Base-by-base conservation (phyloP, 2,888 invertebrate species). In the Eupeodes luniger region DNA sequence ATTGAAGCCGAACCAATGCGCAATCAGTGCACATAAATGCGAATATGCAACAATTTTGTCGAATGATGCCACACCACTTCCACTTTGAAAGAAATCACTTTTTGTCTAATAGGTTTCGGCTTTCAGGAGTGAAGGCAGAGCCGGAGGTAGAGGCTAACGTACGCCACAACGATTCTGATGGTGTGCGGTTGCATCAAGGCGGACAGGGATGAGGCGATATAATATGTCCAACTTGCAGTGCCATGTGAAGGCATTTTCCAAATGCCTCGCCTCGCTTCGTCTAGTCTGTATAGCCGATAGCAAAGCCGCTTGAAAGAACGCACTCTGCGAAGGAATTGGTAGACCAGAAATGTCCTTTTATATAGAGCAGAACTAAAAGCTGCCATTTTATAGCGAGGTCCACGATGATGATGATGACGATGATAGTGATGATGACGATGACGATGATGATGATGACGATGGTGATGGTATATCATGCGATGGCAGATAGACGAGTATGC, bases 281-380 rank as follows among this genome's bases (percentile, higher is more conserved):
- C 27, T 27, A 27, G 27, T 27, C 27, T 27, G 27, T 27, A 27
- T 27, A 27, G 27, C 27, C 27, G 1, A 27, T 27, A 27, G 27
- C 27, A 27, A 27, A 27, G 27, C 27, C 69, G 79, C 14, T 47
- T 55, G 62, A 55, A 74, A 69, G 61, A 27, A 40, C 49, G 49
- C 79, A 70, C 53, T 70, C n/a, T 78, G 51, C 34, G 66, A 80
- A 84, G 62, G 69, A 75, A 78, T 83, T 66, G 83, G 78, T 80
- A 69, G 75, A 84, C 80, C 84, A 80, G 75, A 75, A 76, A 85
- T 85, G 67, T 74, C 77, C 67, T 55, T 72, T 67, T 81, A 81
- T 78, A 36, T 81, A 81, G 85, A 85, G 85, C 81, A 67, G 72
- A 81, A 85, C 77, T 59, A 61, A 81, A 74, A 78, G 77, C 27